Conservation (phyloP, 2,888 invertebrate species). For the Platynereis dumerilii region DNA sequence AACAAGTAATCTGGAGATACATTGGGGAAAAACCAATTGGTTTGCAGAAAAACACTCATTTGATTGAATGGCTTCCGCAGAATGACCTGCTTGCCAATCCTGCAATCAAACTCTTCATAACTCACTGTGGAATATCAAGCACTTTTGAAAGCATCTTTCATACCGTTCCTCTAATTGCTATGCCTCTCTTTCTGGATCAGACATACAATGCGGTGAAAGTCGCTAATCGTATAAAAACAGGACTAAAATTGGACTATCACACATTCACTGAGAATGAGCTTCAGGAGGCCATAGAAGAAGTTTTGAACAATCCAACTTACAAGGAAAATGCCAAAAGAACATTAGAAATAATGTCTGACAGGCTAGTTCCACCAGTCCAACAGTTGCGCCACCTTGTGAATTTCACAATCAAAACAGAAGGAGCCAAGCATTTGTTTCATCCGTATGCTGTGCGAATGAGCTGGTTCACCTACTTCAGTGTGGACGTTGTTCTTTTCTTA, state of each 20-base stretch:
- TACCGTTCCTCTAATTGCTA: constrained; percentile 19
- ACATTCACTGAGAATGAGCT: constrained; percentile 1
- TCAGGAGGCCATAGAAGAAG: constrained; percentile 4
- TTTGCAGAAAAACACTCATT: constrained; percentile 12
- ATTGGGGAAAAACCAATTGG: constrained; percentile 2
- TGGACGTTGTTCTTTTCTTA: background rate
- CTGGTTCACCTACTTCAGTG: background rate
- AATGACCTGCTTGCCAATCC: constrained; percentile 20
- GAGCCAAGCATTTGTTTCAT: constrained; percentile 5
- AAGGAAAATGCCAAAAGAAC: constrained; percentile 14
- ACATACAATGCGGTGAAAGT: constrained; percentile 4
- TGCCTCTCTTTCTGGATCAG: constrained; percentile 21
- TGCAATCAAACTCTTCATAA: constrained; percentile 17
- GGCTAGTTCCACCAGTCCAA: background rate
- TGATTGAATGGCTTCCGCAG: constrained; percentile 21
- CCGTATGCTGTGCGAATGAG: background rate
- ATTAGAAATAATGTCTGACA: constrained; percentile 11
- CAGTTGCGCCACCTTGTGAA: background rate
- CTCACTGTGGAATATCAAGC: constrained; percentile 23
- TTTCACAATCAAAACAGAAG: background rate
- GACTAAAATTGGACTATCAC: background rate
- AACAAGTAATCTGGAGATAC: constrained; percentile 22
- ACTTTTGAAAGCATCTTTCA: constrained; percentile 15
- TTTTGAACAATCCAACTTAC: constrained; percentile 6
- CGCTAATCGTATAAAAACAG: constrained; percentile 9